Base-by-base conservation (phyloP, 2,797 vertebrate genomes). In the Esox lucius region DNA sequence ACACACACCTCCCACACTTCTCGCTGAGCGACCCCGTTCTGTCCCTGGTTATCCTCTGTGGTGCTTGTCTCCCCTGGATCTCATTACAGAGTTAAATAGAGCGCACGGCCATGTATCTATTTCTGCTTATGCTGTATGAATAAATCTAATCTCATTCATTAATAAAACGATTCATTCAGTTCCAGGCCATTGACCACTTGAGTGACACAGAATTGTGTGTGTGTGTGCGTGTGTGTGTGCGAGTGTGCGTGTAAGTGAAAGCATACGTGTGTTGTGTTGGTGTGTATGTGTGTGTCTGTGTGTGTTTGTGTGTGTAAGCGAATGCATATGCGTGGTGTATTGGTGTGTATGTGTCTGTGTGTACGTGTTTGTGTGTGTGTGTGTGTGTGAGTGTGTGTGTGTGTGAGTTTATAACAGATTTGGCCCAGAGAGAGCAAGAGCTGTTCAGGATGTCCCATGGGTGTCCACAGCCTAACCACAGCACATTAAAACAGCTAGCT, bases 201-300 rank as follows among this genome's bases (percentile, higher is more conserved):
- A 46, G 42, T 46, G 42, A 46, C 42, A 46, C 6, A 13, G 42
- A 11, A 22, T 2, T 69, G 35, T 71, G 49, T 71, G 70, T 71
- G 70, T 59, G 51, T n/a, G 48, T 33, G 26, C 56, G 69, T 71
- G 48, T 56, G 69, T 56, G 69, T 71, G 48, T 31, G n/a, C 61
- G 70, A 61, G 17, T 71, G 49, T 71, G 70, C 71, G 70, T 35
- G 49, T 33, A 2, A 33, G 33, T 33, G 2, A 33, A 33, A 2
- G 33, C 33, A 33, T 33, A 33, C 5, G 24, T 31, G 48, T 71
- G 69, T 48, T 71, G 69, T 56, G 69, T 71, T 19, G 62, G 71
- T 68, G 33, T 71, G 26, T 71, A 28, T 33, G 48, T 33, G 24
- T 71, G 69, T 56, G 48, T 71, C 69, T 56, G 69, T 53, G 31